A percentile compares a stretch with the other conserved stretches of the same genome.
Conservation (phyloP, 2,888 invertebrate species). For the Eristalis arbustorum region DNA sequence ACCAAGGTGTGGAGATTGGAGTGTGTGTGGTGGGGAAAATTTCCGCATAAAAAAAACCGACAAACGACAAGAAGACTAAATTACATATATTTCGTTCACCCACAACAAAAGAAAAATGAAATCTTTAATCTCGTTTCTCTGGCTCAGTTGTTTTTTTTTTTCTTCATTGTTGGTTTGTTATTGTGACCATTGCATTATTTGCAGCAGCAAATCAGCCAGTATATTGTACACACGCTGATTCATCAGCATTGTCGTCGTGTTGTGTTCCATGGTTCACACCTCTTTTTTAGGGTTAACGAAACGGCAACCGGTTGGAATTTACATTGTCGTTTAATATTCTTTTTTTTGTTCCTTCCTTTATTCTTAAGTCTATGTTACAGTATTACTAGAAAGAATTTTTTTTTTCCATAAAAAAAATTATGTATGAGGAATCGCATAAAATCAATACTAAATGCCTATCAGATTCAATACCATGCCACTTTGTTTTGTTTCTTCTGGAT, state of each 20-base stretch:
- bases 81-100: slow-evolving; percentile 24
- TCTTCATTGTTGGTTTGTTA: slow-evolving; percentile 44
- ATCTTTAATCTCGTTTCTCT: slow-evolving; percentile 36
- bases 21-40: slow-evolving; percentile 14
- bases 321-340: neutral
- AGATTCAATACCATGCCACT: neutral
- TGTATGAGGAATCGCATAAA: neutral
- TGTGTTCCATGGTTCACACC: slow-evolving; percentile 63
- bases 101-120: slow-evolving; percentile 59
- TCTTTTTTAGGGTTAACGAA: slow-evolving; percentile 63
- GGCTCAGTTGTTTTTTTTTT: slow-evolving; percentile 20
- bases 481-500: neutral
- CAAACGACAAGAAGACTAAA: neutral
- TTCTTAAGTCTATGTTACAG: neutral
- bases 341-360: neutral
- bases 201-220: slow-evolving; percentile 42
- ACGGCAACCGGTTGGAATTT: slow-evolving; percentile 66
- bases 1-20: slow-evolving; percentile 14
- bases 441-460: neutral
- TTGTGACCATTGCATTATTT: slow-evolving; percentile 36
- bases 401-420: neutral
- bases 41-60: slow-evolving; percentile 29
- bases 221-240: slow-evolving; percentile 65
- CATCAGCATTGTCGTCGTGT: slow-evolving; percentile 52
- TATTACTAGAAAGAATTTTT: neutral